These are phyloP conservation scores for Perca schrenkii DNA, from an alignment of 2,113 vertebrate genomes.

Conservation along the genomic window DNA sequence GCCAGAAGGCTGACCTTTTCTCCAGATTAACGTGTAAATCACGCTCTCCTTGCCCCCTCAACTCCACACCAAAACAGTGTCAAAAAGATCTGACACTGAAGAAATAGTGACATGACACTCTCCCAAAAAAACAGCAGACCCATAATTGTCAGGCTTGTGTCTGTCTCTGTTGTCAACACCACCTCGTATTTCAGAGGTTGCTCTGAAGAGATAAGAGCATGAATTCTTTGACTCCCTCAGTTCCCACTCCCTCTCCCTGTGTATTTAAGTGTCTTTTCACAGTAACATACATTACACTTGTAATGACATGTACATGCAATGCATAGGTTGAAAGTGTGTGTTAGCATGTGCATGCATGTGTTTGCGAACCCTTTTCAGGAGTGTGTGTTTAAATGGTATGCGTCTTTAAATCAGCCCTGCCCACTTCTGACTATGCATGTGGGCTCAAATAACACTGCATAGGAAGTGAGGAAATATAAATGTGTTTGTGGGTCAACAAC, in stretches of 20 bases:
- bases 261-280: not conserved
- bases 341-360: not conserved
- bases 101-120: no score
- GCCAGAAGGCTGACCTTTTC: no score
- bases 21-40: no score
- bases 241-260: not conserved
- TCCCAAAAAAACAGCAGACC: no score
- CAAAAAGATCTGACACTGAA: no score
- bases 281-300: not conserved
- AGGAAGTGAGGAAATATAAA: constrained; percentile 45
- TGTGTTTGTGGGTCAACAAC: constrained; percentile 19
- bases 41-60: no score
- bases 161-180: not conserved
- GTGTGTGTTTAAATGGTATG: constrained; percentile 8
- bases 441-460: constrained; percentile 61
- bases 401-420: constrained; percentile 40
- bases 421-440: constrained; percentile 30
- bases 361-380: constrained; percentile 2
- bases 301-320: not conserved
- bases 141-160: not conserved
- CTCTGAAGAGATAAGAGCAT: constrained; percentile 7
- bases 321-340: not conserved
- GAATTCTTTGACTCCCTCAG: not conserved
- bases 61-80: no score
- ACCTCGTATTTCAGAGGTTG: not conserved